These are phyloP conservation scores for Bedellia somnulentella DNA, from an alignment of 2,888 invertebrate genomes.

Conservation along the genomic window DNA sequence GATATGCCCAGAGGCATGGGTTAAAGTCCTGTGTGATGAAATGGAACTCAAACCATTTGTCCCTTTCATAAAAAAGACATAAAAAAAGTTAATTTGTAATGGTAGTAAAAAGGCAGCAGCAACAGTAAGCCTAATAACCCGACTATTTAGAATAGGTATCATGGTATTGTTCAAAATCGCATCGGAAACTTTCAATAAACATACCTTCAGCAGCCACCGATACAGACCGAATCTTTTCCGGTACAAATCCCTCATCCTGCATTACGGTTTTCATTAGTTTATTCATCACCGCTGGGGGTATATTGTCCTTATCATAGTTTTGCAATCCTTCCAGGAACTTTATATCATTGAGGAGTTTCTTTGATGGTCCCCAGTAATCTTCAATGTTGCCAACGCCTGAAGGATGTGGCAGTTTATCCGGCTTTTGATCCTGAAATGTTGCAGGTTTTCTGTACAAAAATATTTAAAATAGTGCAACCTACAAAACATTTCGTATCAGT, in stretches of 20 bases:
- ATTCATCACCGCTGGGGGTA: slow-evolving; percentile 80
- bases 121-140: too few species aligned
- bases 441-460: too few species aligned
- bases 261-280: slow-evolving; percentile 80
- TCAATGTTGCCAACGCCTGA: slow-evolving; percentile 82
- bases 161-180: too few species aligned
- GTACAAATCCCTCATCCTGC: slow-evolving; percentile 85
- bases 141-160: too few species aligned
- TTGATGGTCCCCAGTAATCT: slow-evolving; percentile 92
- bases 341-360: slow-evolving; percentile 85
- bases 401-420: slow-evolving; percentile 83
- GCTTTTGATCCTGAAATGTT: slow-evolving; percentile 76
- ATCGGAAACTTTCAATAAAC: too few species aligned
- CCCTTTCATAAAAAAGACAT: too few species aligned
- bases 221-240: slow-evolving; percentile 84
- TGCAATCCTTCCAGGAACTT: slow-evolving; percentile 84
- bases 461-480: background rate
- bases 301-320: slow-evolving; percentile 92
- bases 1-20: too few species aligned
- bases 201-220: slow-evolving; percentile 91
- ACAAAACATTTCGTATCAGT: too few species aligned
- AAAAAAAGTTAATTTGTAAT: too few species aligned
- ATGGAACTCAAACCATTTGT: too few species aligned
- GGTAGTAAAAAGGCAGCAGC: too few species aligned
- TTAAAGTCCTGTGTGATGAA: too few species aligned